Base-by-base conservation (phyloP, 2,888 invertebrate genomes). In the Rosalia funebris region DNA sequence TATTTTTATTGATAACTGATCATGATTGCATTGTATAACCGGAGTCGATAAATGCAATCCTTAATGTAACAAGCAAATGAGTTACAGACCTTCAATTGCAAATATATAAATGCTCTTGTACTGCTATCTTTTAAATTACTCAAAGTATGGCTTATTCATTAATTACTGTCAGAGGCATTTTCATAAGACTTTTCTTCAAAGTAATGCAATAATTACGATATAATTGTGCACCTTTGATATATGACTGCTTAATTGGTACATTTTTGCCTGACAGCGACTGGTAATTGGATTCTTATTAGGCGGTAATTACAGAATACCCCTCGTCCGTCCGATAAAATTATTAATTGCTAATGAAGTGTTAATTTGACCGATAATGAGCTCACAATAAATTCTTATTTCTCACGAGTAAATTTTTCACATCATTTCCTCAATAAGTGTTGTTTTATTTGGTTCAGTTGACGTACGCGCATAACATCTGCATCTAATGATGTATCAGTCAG, bases 311-410 rank as follows among this genome's bases (percentile, higher is more conserved):
- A 39, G 9, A 31, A n/a, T 2, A 11, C 10, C 32, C 17, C 25
- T 25, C 39, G 52, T 58, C 45, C 52, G 4, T 19, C 5, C 10
- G 25, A 41, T 36, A 9, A 52, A 20, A 52, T 44, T 37, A 45
- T 20, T 52, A 58, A 58, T 58, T 53, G 44, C 45, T 45, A 61
- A 61, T 57, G 56, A 61, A 55, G 56, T 66, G 58, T 63, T 64
- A 56, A 42, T 56, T 45, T 55, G 50, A 48, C 19, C 48, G 12
- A n/a, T 60, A 48, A 60, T 48, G 60, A 57, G 57, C 37, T 57
- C 53, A 48, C 57, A 63, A 64, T 61, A 55, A 62, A 57, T 17
- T 47, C 34, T 48, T 58, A 64, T 44, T 60, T 63, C 63, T 47
- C 57, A 57, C 45, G 57, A 58, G 42, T 44, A 16, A 25, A 25